Base-by-base conservation (phyloP, 2,113 vertebrate species). In the Rhea pennata region DNA sequence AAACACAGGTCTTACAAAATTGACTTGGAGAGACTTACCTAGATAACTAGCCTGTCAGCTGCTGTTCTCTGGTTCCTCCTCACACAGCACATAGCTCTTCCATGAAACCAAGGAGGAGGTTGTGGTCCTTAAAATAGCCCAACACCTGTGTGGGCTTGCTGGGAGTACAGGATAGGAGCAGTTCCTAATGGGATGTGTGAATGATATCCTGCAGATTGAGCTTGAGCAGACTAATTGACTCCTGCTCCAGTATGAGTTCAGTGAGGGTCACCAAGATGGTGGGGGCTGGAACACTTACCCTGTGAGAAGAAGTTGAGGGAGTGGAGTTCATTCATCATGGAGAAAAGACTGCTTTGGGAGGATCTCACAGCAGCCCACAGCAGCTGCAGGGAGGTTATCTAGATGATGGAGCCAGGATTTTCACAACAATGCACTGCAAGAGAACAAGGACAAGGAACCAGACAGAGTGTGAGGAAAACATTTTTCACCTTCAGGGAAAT, bases 61-160 rank as follows among this genome's bases (percentile, higher is more conserved):
- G 19, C 12, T 53, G 6, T 4, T 88, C 42, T 84, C 64, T 50
- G 39, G 4, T 26, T 29, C 26, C 50, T 31, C 36, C 40, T 74
- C 51, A 40, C 17, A 13, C 20, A 27, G 20, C 16, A 27, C 6
- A 20, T 54, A 6, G 2, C 36, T 64, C 10, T 7, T 78, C 22
- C 0, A 0, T n/a, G 21, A 53, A 4, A 73, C 12, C 27, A 48
- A 44, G 14, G 7, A 4, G 10, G 9, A 69, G 7, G 85, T 19
- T 76, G n/a, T 53, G 17, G 17, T 46, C 10, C 40, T 50, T 48
- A 24, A 15, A 54, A 31, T 4, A 44, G 53, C 27, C 50, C 15
- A 54, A 27, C 5, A 44, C 31, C 54, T 76, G 29, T 10, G 16
- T 74, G 9, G 11, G 2, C 14, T 69, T 66, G 51, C 14, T 9